Conservation (phyloP, 2,797 vertebrate genomes). For the Enteromius viviparus region DNA sequence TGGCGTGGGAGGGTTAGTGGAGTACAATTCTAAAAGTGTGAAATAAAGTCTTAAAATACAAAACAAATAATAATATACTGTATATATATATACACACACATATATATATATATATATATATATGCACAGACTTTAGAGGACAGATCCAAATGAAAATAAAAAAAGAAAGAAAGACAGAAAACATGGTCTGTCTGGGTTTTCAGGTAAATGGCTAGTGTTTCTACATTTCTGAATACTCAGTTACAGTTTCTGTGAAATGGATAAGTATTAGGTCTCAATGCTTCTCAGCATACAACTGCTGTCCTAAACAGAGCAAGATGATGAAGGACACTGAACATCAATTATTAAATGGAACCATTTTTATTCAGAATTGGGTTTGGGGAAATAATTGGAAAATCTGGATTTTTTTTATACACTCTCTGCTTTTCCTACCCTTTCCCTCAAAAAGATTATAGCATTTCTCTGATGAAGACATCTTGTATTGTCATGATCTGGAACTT, state of each 20-base stretch:
- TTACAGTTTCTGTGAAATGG: slow-evolving; percentile 7
- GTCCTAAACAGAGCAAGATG: background rate
- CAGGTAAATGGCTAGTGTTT: slow-evolving; percentile 4
- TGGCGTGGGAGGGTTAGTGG: no score
- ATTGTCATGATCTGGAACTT: slow-evolving; percentile 35
- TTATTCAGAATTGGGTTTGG: background rate
- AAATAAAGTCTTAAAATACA: background rate
- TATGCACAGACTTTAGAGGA: no score
- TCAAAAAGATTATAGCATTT: slow-evolving; percentile 13
- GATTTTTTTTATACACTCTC: slow-evolving; percentile 3
- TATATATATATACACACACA: background rate
- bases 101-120: no score
- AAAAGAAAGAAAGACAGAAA: background rate
- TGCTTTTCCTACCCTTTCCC: background rate
- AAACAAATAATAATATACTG: background rate
- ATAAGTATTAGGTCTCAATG: slow-evolving; percentile 3
- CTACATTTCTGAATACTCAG: slow-evolving; percentile 10
- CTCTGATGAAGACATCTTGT: slow-evolving; percentile 17
- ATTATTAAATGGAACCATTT: slow-evolving; percentile 5
- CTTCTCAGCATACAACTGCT: slow-evolving; percentile 10
- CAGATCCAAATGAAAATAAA: no score
- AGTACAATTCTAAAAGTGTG: background rate
- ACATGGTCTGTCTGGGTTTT: background rate
- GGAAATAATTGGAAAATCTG: background rate
- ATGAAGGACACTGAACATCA: slow-evolving; percentile 23